Conservation (phyloP, 2,113 vertebrate genomes). For the Ptilorrhoa leucosticta region DNA sequence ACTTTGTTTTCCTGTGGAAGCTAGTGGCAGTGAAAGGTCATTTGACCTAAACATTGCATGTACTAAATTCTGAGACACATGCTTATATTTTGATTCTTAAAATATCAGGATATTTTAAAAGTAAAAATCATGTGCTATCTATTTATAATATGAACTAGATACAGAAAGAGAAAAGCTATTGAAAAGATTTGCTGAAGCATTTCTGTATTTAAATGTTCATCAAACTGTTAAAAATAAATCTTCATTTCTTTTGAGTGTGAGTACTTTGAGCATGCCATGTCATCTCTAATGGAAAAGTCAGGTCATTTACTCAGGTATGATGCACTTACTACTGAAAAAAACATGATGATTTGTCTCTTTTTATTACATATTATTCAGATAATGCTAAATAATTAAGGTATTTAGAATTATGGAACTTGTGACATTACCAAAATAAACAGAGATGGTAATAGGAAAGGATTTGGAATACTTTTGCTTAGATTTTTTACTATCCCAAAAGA, state of each 20-base stretch:
- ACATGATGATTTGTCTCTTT: conserved; percentile 76
- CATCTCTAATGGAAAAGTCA: conserved; percentile 76
- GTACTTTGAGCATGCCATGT: conserved; percentile 10
- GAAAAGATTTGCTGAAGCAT: neutral
- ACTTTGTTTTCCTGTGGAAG: neutral
- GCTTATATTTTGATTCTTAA: neutral
- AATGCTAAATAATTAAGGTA: conserved; percentile 73
- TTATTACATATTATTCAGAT: conserved; percentile 72
- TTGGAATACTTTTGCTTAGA: neutral
- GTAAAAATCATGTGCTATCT: neutral
- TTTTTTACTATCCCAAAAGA: neutral
- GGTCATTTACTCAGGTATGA: conserved; percentile 70
- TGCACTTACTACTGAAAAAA: conserved; percentile 71
- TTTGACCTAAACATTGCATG: neutral
- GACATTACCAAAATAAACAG: conserved; percentile 55
- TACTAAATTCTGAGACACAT: neutral
- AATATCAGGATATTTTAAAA: neutral
- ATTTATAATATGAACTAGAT: neutral
- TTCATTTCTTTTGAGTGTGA: conserved; percentile 57
- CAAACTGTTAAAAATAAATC: conserved; percentile 63
- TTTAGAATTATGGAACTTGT: conserved; percentile 58
- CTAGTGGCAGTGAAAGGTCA: neutral
- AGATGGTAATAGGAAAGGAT: conserved; percentile 48
- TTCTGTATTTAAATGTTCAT: conserved; percentile 58
- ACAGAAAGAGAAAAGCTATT: neutral